phyloP scores from a whole-genome alignment of 2,113 vertebrate genomes.

The Sturnira hondurensis region DNA sequence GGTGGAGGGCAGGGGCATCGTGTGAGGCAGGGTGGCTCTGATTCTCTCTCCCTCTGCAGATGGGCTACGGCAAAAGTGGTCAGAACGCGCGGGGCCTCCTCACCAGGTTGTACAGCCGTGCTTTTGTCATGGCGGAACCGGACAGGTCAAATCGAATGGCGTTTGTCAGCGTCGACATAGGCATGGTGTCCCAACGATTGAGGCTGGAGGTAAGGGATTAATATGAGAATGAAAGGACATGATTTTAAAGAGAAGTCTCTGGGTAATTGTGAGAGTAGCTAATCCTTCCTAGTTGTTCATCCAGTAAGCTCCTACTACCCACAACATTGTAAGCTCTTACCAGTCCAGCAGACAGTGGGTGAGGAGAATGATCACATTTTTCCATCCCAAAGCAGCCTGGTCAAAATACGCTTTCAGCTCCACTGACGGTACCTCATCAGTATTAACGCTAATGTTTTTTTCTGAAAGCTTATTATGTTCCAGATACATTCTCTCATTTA shows the following conservation, averaged over 20 bases:
- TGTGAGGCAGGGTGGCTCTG: background rate
- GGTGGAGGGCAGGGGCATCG: background rate
- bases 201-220: constrained; percentile 87
- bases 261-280: background rate
- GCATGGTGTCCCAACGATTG: constrained; percentile 96
- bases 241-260: background rate
- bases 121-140: constrained; percentile 87
- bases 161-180: constrained; percentile 90
- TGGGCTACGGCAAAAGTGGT: constrained; percentile 87
- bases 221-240: background rate
- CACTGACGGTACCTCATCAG: background rate
- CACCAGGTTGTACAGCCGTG: constrained; percentile 90
- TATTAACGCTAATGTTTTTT: background rate
- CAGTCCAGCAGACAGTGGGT: background rate
- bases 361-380: background rate
- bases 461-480: background rate
- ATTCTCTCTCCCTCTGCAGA: constrained; percentile 79
- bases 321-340: background rate
- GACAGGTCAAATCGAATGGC: constrained; percentile 80
- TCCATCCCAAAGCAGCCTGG: background rate
- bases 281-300: background rate
- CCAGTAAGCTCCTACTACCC: background rate
- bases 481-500: background rate
- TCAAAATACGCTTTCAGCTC: background rate
- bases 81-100: constrained; percentile 90